Conservation (phyloP, 1,140 invertebrate species). For the Atta texana region DNA sequence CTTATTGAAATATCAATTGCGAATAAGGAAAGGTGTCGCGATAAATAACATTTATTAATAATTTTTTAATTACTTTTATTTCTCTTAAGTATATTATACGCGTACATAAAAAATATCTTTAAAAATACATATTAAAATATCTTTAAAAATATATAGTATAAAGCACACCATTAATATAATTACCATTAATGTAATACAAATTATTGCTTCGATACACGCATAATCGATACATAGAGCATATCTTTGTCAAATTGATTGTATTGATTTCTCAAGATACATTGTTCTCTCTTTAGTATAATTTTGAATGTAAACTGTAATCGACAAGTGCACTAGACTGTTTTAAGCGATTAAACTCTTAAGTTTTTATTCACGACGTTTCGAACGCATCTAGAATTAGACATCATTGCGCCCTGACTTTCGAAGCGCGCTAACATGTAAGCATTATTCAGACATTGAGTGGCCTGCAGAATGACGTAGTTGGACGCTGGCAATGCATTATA, state of each 20-base stretch:
- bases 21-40: not conserved
- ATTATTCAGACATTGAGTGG: not conserved
- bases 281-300: not conserved
- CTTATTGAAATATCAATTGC: not conserved
- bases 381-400: not conserved
- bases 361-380: not conserved
- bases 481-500: not conserved
- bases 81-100: not conserved
- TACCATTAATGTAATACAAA: not conserved
- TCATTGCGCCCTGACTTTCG: not conserved
- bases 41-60: not conserved
- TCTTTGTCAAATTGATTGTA: not conserved
- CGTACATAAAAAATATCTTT: not conserved
- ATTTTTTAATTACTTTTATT: constrained; percentile 16
- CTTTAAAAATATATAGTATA: constrained; percentile 4
- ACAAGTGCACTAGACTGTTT: not conserved
- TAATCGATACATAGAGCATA: not conserved
- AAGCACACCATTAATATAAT: not conserved
- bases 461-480: not conserved
- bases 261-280: not conserved
- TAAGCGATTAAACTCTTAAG: not conserved
- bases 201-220: not conserved
- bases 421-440: not conserved
- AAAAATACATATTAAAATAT: constrained; percentile 1
- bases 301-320: not conserved